Conservation (phyloP, 2,113 vertebrate species). For the Mastomys coucha region DNA sequence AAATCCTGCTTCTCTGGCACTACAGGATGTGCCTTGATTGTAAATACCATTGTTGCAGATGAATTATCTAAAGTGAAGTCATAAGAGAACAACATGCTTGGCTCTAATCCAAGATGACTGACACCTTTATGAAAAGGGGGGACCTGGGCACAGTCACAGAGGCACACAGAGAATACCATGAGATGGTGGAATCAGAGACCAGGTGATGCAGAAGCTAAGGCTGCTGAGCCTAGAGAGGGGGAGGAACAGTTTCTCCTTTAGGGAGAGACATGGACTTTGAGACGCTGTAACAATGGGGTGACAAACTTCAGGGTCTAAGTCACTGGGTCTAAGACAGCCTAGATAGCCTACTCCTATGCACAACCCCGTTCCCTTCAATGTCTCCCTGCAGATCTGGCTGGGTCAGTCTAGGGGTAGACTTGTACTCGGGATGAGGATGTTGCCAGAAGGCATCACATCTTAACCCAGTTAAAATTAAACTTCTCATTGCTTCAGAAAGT, state of each 20-base stretch:
- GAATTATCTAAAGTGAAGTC: not conserved
- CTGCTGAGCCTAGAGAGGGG: not conserved
- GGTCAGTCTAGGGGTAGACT: not conserved
- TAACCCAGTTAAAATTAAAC: conserved; percentile 57
- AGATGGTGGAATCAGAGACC: not conserved
- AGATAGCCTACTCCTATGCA: not conserved
- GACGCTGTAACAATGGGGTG: not conserved
- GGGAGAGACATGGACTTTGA: not conserved
- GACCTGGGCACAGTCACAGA: not conserved
- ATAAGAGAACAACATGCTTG: not conserved
- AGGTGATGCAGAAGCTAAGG: not conserved
- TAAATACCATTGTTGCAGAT: not conserved
- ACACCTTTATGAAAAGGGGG: not conserved
- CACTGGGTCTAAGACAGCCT: not conserved
- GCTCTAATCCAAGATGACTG: not conserved
- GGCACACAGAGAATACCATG: not conserved
- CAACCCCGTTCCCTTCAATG: not conserved
- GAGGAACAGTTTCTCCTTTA: not conserved
- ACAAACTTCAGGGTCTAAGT: not conserved
- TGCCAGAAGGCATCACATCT: not conserved
- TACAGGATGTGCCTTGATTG: not conserved
- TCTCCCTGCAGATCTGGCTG: not conserved
- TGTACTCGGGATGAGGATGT: not conserved
- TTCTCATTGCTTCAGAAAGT: conserved; percentile 44
- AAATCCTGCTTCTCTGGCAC: not conserved